These are phyloP conservation scores for Sphaeramia orbicularis DNA, from an alignment of 2,797 vertebrate species.

Conservation along the genomic window DNA sequence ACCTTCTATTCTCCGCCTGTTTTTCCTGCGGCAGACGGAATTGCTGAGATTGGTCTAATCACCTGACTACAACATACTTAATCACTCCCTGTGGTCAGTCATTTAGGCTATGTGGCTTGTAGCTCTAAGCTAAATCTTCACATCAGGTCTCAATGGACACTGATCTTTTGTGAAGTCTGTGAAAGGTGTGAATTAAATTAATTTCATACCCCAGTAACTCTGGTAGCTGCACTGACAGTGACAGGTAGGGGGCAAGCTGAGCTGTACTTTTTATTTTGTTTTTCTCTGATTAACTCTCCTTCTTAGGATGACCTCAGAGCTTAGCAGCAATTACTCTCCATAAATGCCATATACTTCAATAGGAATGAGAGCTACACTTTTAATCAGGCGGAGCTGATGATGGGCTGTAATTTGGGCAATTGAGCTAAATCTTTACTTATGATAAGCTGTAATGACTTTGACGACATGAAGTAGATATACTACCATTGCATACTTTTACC, in stretches of 20 bases:
- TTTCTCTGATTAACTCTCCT: constrained; percentile 35
- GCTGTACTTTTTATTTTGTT: constrained; percentile 34
- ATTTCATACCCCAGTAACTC: constrained; percentile 75
- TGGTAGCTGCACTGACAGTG: constrained; percentile 63
- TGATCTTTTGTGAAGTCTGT: constrained; percentile 70
- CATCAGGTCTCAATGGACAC: constrained; percentile 56
- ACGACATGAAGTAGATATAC: constrained; percentile 19
- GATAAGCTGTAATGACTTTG: constrained; percentile 33
- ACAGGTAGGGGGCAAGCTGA: constrained; percentile 35
- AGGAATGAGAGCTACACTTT: constrained; percentile 42
- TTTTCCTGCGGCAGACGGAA: constrained; percentile 36
- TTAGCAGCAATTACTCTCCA: constrained; percentile 23
- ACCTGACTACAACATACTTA: constrained; percentile 41
- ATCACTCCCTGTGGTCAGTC: constrained; percentile 56
- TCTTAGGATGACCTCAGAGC: constrained; percentile 9
- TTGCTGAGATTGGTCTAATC: constrained; percentile 44
- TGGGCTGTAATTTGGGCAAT: constrained; percentile 32
- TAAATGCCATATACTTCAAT: constrained; percentile 32
- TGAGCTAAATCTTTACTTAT: constrained; percentile 38
- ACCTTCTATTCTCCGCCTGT: constrained; percentile 32
- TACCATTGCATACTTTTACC: constrained; percentile 32
- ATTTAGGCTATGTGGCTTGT: constrained; percentile 54
- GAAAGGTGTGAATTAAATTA: constrained; percentile 76
- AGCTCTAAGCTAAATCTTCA: constrained; percentile 57
- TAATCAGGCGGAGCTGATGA: constrained; percentile 38